phyloP scores from a whole-genome alignment of 2,113 vertebrate species.

The Macquaria ambigua region DNA sequence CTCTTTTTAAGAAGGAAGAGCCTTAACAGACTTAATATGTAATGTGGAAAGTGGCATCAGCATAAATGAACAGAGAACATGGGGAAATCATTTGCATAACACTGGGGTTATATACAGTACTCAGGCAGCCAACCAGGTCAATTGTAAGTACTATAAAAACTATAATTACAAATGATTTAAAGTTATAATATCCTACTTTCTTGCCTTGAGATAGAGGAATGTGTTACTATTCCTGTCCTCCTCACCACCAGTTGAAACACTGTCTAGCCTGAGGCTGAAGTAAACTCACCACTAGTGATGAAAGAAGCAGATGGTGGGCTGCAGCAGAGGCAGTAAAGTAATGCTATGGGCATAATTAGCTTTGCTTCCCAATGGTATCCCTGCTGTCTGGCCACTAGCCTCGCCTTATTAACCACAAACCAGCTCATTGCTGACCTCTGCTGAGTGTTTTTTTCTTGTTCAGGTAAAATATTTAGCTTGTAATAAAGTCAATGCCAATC shows the following conservation, averaged over 20 bases:
- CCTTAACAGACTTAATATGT: too few species aligned
- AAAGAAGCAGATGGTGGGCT: slow-evolving; percentile 32
- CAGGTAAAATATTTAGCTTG: slow-evolving; percentile 11
- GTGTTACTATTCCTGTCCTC: neutral
- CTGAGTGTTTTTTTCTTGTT: neutral
- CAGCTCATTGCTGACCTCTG: slow-evolving; percentile 48
- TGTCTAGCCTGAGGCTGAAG: slow-evolving; percentile 26
- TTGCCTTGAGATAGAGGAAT: slow-evolving; percentile 4
- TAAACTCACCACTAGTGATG: slow-evolving; percentile 23
- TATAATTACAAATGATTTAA: neutral
- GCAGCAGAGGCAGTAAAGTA: slow-evolving; percentile 33
- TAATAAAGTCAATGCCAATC: slow-evolving; percentile 14
- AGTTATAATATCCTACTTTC: neutral
- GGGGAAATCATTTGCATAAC: neutral
- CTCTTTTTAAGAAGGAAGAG: too few species aligned
- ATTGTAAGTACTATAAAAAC: neutral
- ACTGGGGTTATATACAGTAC: neutral
- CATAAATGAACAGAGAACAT: neutral
- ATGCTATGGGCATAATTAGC: slow-evolving; percentile 29
- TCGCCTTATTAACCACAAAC: slow-evolving; percentile 23
- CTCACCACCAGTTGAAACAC: slow-evolving; percentile 17
- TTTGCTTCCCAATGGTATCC: neutral
- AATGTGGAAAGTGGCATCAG: neutral
- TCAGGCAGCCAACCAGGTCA: neutral
- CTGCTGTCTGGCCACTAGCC: neutral